Base-by-base conservation (phyloP, 2,797 vertebrate species). In the Scleropages formosus region DNA sequence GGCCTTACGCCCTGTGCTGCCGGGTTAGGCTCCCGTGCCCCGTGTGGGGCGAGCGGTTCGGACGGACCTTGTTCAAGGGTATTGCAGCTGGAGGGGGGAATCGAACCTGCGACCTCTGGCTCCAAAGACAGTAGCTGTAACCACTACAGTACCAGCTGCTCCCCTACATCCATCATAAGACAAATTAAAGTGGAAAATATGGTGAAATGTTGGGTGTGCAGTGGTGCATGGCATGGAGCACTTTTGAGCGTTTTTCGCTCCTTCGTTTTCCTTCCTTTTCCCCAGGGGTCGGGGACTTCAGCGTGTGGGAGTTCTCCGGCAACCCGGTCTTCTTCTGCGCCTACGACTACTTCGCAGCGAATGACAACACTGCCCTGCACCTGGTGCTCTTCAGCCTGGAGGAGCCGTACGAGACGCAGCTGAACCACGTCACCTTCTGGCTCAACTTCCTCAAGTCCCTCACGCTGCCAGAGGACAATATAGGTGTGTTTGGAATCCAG, bases 381-480 rank as follows among this genome's bases (percentile, higher is more conserved):
- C 27, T 96, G 86, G 92, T 99, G 0, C 89, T 95, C 69, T 98
- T 99, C 86, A 98, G 94, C 83, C 92, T 99, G 0, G 97, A 99
- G 89, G 96, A 98, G 80, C 94, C 96, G 39, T 99, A 96, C 1
- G 97, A 99, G 87, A 96, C 95, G 69, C 97, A 99, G 82, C 89
- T 99, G 84, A 92, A 95, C 72, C 96, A 98, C 93, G 91, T 98
- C 87, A 96, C 94, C 81, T 99, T 96, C 91, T 99, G 97, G 97
- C 94, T 98, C 65, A 98, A 93, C 90, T 94, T 95, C 83, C 91
- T 99, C 77, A 99, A 99, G 82, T 95, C 95, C 0, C 88, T 99
- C 74, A 93, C 91, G 1, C 91, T 94, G 4, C 93, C 95, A 0
- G 95, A 96, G 85, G 94, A 97, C 66, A 90, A 89, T 83, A 95